A percentile compares a stretch with the other conserved stretches of the same genome.
These are phyloP conservation scores for Hirtodrosophila duncani DNA, from an alignment of 2,888 invertebrate genomes.

Conservation along the genomic window DNA sequence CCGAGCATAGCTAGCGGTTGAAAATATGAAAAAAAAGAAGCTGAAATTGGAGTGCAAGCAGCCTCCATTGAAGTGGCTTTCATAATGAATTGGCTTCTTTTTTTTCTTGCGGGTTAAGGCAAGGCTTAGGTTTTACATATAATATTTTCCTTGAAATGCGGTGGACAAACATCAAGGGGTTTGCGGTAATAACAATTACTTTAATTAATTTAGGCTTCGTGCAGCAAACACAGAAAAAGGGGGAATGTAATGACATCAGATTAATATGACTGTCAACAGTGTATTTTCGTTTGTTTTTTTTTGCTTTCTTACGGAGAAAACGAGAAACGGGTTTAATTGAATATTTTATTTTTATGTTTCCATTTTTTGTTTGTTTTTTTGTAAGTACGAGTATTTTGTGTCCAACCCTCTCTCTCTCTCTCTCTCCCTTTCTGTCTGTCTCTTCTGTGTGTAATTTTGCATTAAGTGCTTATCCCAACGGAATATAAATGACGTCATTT, in stretches of 20 bases:
- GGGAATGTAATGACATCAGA: conserved; percentile 48
- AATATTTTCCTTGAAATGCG: no score
- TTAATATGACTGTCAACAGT: conserved; percentile 67
- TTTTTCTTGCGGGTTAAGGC: no score
- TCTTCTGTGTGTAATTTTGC: conserved; percentile 51
- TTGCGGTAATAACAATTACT: conserved; percentile 62
- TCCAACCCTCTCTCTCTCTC: neutral
- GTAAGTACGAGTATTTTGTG: no score
- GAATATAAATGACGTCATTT: conserved; percentile 71
- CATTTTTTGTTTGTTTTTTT: no score
- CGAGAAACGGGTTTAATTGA: conserved; percentile 65
- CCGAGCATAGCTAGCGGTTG: no score
- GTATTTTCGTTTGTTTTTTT: no score
- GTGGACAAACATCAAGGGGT: conserved; percentile 2
- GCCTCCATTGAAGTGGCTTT: no score
- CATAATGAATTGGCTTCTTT: no score
- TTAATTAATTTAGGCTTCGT: conserved; percentile 57
- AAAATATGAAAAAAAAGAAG: no score
- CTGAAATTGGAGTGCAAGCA: no score
- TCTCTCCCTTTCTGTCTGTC: conserved; percentile 6
- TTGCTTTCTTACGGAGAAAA: no score
- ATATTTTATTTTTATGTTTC: conserved; percentile 62
- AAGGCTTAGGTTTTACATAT: no score
- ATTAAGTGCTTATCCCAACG: conserved; percentile 68
- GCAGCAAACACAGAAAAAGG: conserved; percentile 22